Percentiles rank a stretch among this genome's conserved stretches.
Evolutionary conservation across 1,140 invertebrate species (phyloP).

Genomic region (Atta cephalotes): DNA sequence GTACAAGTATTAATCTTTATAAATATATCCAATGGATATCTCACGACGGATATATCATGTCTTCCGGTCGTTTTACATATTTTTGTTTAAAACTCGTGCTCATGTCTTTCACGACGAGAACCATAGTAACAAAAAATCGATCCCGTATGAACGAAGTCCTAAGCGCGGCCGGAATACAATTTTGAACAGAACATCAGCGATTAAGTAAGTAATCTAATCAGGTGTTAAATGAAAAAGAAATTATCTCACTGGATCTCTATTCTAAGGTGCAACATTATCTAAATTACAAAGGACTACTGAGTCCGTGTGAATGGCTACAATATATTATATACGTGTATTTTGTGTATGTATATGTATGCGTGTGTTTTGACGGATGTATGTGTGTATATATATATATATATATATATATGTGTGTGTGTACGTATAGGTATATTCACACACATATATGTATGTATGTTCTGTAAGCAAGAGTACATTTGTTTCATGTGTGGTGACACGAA

Average conservation of each 20-base stretch:
- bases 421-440: conserved; percentile 54
- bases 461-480: conserved; percentile 26
- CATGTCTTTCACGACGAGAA: conserved; percentile 57
- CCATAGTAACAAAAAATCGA: conserved; percentile 58
- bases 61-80: conserved; percentile 26
- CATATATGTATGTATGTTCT: conserved; percentile 3
- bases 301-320: conserved; percentile 67
- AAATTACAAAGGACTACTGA: conserved; percentile 69
- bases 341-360: conserved; percentile 66
- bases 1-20: conserved; percentile 40
- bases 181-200: conserved; percentile 65
- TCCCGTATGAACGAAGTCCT: conserved; percentile 71
- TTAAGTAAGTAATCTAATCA: conserved; percentile 81
- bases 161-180: conserved; percentile 72
- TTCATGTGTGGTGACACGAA: conserved; percentile 34
- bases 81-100: conserved; percentile 32
- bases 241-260: conserved; percentile 80
- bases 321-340: conserved; percentile 69
- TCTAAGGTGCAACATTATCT: conserved; percentile 81
- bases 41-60: neutral
- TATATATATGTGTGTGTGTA: conserved; percentile 35
- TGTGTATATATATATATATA: conserved; percentile 48
- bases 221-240: conserved; percentile 71
- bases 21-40: conserved; percentile 28
- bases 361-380: conserved; percentile 23